Conservation (phyloP, 2,113 vertebrate species). For the Pipa parva region DNA sequence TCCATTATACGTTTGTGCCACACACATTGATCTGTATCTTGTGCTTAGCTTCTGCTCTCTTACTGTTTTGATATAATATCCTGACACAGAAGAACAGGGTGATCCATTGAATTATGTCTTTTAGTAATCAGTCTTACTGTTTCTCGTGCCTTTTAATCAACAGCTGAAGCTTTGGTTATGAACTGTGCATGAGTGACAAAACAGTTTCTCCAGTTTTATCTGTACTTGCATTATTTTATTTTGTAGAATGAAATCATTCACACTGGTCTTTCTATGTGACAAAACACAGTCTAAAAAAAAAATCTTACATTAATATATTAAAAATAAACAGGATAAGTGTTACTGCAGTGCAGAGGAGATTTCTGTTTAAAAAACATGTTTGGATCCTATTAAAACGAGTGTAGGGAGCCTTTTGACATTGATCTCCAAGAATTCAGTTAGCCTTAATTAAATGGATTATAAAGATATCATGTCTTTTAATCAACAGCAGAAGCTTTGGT, state of each 20-base stretch:
- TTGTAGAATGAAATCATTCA: not conserved
- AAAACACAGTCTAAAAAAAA: too few relatives aligned
- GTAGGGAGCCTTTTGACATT: too few relatives aligned
- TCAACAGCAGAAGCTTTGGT: too few relatives aligned
- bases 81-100: not conserved
- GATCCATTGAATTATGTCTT: slow-evolving; percentile 4
- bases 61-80: slow-evolving; percentile 33
- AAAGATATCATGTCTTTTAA: too few relatives aligned
- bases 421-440: too few relatives aligned
- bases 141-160: not conserved
- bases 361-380: too few relatives aligned
- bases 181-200: not conserved
- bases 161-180: not conserved
- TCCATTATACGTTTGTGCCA: slow-evolving; percentile 34
- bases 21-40: slow-evolving; percentile 32
- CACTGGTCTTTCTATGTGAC: not conserved
- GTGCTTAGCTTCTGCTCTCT: slow-evolving; percentile 11
- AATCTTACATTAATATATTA: too few relatives aligned
- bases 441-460: too few relatives aligned
- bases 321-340: too few relatives aligned
- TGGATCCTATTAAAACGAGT: too few relatives aligned
- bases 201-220: not conserved
- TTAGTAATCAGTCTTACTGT: slow-evolving; percentile 17
- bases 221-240: not conserved
- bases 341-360: too few relatives aligned